Percentiles rank a stretch among this genome's conserved stretches.
These are phyloP conservation scores for Drosophila ercepeae DNA, from an alignment of 1,140 invertebrate species.

Conservation along the genomic window DNA sequence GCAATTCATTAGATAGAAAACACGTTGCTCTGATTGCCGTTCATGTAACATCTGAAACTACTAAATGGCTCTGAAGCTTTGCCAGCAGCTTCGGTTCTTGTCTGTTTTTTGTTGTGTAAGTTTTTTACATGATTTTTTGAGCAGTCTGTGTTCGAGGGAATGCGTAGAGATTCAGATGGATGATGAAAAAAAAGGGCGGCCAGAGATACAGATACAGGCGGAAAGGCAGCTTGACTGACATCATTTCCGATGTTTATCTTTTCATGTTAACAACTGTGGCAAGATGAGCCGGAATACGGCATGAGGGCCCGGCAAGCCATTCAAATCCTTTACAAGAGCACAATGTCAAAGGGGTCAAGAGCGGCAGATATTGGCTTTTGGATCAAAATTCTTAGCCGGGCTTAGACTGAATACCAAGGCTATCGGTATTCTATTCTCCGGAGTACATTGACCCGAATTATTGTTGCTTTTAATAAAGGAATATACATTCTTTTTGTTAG, in stretches of 20 bases:
- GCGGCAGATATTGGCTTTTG: background rate
- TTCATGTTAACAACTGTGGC: conserved; percentile 72
- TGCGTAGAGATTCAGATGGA: conserved; percentile 23
- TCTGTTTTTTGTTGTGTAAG: conserved; percentile 30
- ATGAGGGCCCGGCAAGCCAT: conserved; percentile 37
- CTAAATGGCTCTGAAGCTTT: conserved; percentile 39
- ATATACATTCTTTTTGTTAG: background rate
- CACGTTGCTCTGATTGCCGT: conserved; percentile 58
- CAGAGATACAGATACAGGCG: conserved; percentile 22
- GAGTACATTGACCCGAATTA: conserved; percentile 29
- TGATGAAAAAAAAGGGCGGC: background rate
- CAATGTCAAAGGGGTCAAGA: conserved; percentile 35
- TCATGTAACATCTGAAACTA: conserved; percentile 45
- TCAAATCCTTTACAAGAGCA: conserved; percentile 44
- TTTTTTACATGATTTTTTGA: conserved; percentile 40
- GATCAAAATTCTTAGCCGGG: background rate
- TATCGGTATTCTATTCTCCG: conserved; percentile 7
- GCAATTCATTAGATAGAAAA: conserved; percentile 67
- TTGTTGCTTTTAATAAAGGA: background rate
- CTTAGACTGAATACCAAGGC: background rate
- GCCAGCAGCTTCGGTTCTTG: conserved; percentile 27
- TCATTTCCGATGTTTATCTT: conserved; percentile 81
- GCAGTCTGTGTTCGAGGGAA: conserved; percentile 17
- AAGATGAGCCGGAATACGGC: conserved; percentile 30
- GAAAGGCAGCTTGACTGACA: conserved; percentile 74